Evolutionary conservation across 2,113 vertebrate species (phyloP).

Genomic region (Xiphophorus maculatus): DNA sequence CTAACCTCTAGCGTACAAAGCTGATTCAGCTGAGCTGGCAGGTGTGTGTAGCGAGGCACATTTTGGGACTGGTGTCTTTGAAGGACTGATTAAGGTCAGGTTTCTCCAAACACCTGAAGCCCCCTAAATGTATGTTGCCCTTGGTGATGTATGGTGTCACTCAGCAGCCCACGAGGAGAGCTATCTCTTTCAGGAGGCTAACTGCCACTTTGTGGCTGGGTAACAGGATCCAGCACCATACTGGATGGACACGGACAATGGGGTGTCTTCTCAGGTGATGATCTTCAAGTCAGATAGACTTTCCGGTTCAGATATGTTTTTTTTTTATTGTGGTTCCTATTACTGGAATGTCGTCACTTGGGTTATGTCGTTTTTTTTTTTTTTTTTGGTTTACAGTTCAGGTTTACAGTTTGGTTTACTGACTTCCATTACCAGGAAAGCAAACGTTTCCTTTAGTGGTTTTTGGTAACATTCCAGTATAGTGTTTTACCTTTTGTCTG

Average conservation of each 20-base stretch:
- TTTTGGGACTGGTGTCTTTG: conserved; percentile 11
- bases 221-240: conserved; percentile 75
- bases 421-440: background rate
- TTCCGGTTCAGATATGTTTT: conserved; percentile 57
- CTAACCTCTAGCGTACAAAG: background rate
- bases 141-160: conserved; percentile 64
- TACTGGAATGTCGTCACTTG: background rate
- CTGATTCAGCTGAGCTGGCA: background rate
- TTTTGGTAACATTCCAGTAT: background rate
- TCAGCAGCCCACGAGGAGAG: conserved; percentile 64
- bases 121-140: conserved; percentile 72
- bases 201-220: conserved; percentile 75
- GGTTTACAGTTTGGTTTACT: background rate
- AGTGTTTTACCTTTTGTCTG: conserved; percentile 4
- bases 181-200: conserved; percentile 77
- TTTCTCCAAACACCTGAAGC: conserved; percentile 69
- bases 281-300: conserved; percentile 69
- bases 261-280: conserved; percentile 69
- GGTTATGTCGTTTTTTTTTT: background rate
- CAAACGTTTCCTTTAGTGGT: background rate
- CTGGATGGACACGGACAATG: conserved; percentile 72
- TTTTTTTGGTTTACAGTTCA: background rate
- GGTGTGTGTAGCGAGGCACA: conserved; percentile 19
- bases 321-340: conserved; percentile 27
- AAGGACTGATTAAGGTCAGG: conserved; percentile 53